These are phyloP conservation scores for Leptatherina wallacei DNA, from an alignment of 2,797 vertebrate species.

Conservation along the genomic window DNA sequence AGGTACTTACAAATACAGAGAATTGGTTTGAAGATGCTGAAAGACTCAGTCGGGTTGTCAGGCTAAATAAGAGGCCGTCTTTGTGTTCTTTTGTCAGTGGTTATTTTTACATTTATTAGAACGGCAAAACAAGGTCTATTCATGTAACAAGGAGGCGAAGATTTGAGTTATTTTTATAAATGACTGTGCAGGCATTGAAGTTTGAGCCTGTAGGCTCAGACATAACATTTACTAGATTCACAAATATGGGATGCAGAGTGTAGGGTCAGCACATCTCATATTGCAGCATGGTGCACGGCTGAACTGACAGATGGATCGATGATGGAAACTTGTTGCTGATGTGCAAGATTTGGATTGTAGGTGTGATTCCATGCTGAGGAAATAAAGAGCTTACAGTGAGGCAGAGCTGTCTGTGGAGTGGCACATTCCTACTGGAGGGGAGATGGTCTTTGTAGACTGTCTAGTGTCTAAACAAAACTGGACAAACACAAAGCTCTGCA, in stretches of 20 bases:
- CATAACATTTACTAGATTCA: conserved; percentile 8
- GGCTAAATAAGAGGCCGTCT: neutral
- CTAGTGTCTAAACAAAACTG: conserved; percentile 23
- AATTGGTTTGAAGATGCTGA: neutral
- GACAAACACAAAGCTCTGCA: neutral
- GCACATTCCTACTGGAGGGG: conserved; percentile 54
- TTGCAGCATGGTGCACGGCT: conserved; percentile 9
- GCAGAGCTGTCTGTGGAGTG: conserved; percentile 46
- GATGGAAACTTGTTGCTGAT: conserved; percentile 73
- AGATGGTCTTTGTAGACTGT: conserved; percentile 11
- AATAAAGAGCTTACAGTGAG: conserved; percentile 53
- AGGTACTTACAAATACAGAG: conserved; percentile 2
- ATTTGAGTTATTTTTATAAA: neutral
- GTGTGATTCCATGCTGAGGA: conserved; percentile 61
- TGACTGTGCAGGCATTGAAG: neutral
- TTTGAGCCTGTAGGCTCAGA: neutral
- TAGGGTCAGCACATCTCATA: conserved; percentile 29
- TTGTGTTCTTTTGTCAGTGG: neutral
- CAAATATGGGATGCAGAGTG: conserved; percentile 17
- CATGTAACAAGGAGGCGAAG: neutral
- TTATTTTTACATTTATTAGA: conserved; percentile 4
- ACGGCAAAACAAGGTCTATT: neutral
- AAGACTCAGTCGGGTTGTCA: neutral
- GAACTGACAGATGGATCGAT: conserved; percentile 33
- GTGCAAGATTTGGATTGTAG: conserved; percentile 70